Conservation (phyloP, 2,797 vertebrate species). For the Pangasius larnaudii region DNA sequence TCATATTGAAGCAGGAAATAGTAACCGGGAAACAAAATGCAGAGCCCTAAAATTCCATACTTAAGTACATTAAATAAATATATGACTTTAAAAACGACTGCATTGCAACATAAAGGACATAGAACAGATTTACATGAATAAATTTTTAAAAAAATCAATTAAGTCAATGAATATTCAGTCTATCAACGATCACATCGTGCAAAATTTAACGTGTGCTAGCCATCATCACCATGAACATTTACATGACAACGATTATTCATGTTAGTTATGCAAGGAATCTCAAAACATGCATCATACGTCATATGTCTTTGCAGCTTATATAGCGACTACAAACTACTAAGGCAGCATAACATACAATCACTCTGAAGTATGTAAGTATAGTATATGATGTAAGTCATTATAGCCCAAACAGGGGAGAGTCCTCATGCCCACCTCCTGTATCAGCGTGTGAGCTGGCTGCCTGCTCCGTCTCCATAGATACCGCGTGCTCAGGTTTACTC, state of each 20-base stretch:
- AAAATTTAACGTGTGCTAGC: not conserved
- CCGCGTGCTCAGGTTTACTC: constrained; percentile 73
- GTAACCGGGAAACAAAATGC: not conserved
- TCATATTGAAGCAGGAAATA: not conserved
- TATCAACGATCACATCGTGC: not conserved
- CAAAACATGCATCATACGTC: not conserved
- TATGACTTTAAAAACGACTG: not conserved
- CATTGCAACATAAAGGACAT: not conserved
- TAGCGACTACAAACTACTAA: not conserved
- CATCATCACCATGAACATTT: not conserved
- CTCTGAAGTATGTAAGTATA: constrained; percentile 64
- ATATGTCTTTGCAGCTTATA: not conserved
- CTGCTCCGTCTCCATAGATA: constrained; percentile 76
- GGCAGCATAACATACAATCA: constrained; percentile 26
- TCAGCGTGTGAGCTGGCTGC: constrained; percentile 67
- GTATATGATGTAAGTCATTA: too few relatives aligned
- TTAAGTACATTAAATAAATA: not conserved
- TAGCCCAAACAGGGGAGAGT: constrained; percentile 81
- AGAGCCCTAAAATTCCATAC: not conserved
- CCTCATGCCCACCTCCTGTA: constrained; percentile 93
- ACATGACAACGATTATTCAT: not conserved
- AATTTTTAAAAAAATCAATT: too few relatives aligned
- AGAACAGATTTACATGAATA: not conserved
- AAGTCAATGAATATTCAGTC: not conserved
- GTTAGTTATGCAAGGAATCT: not conserved